Base-by-base conservation (phyloP, 2,888 invertebrate genomes). In the Sesamia inferens region DNA sequence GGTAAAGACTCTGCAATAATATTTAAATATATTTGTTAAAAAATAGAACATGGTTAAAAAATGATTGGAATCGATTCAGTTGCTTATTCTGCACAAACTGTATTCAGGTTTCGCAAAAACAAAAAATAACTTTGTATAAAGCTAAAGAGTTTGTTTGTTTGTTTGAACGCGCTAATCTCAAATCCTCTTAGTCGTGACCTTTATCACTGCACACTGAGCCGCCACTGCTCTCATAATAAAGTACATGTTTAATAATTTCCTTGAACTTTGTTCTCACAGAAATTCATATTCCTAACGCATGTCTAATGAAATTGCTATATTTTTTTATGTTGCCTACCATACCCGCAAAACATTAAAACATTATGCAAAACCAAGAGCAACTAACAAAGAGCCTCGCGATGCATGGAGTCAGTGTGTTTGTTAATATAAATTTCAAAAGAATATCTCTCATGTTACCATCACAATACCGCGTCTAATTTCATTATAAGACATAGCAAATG, bases 361-460 rank as follows among this genome's bases (percentile, higher is more conserved):
- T 83, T 84, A 83, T 82, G 83, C 81, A 87, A 87, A 83, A 64
- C 79, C 64, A 72, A 66, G 48, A 67, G 24, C 55, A 19, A 51
- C 16, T 69, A 81, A 86, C 82, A 86, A 86, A 85, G 79, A 79
- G 22, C 51, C 24, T 54, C 63, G 64, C 77, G 71, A 82, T 76
- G 73, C 79, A 67, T 72, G 65, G 76, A 81, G 70, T 70, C 73
- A 71, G 48, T 64, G 67, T 80, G 64, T 85, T 81, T 85, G 87
- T 76, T 85, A 76, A 85, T 83, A 83, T 76, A 80, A 79, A 79
- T 85, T 86, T 80, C 86, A 81, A 86, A 82, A 87, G 85, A 85
- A 87, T 81, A 75, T 73, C 63, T 79, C 73, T 80, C 66, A 55
- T 74, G 72, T 83, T 81, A 79, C 65, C 77, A 70, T 77, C 74